These are phyloP conservation scores for Cacatua alba DNA, from an alignment of 2,113 vertebrate genomes.

Conservation along the genomic window DNA sequence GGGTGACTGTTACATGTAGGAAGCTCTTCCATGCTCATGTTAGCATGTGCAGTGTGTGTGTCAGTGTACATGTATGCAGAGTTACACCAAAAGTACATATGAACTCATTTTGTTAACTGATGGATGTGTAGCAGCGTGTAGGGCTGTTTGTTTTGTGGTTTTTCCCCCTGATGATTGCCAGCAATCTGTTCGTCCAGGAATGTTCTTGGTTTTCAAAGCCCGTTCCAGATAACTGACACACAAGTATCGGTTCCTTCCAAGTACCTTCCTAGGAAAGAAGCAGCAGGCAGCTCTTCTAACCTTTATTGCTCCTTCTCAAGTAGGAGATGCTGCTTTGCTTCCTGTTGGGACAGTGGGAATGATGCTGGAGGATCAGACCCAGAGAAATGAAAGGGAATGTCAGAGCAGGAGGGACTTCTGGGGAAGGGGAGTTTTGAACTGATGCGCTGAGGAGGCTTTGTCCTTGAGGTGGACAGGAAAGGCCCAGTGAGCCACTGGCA, in stretches of 20 bases:
- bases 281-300: not conserved
- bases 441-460: not conserved
- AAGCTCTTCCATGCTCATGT: accelerated
- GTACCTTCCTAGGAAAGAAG: not conserved
- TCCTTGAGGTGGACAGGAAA: not conserved
- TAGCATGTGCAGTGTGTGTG: not conserved
- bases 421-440: not conserved
- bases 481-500: not conserved
- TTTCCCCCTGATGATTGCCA: not conserved
- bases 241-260: not conserved
- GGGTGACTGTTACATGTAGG: accelerated
- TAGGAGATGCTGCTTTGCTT: constrained; percentile 1
- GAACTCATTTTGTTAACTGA: not conserved
- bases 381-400: not conserved
- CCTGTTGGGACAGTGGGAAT: not conserved
- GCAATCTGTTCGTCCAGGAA: constrained; percentile 3
- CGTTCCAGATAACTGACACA: not conserved
- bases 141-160: not conserved
- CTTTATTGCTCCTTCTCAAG: not conserved
- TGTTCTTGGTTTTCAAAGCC: not conserved
- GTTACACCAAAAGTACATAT: not conserved
- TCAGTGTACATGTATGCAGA: not conserved
- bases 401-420: not conserved
- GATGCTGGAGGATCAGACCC: not conserved
- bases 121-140: not conserved